These are phyloP conservation scores for Drosophila dives DNA, from an alignment of 2,888 invertebrate species.

Conservation along the genomic window DNA sequence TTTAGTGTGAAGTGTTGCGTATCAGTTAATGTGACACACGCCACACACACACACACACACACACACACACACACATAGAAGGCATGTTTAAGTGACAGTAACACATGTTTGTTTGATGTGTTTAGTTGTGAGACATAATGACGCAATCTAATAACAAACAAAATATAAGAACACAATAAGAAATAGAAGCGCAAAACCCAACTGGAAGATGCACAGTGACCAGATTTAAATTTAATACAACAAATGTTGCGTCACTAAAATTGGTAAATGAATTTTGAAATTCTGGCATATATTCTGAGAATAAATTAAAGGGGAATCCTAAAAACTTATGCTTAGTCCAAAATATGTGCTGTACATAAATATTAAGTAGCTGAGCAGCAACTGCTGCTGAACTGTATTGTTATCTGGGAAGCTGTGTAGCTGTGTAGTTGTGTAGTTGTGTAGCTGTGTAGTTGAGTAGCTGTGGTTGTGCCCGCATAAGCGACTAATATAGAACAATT, in stretches of 20 bases:
- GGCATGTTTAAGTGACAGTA: conserved; percentile 43
- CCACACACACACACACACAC: conserved; percentile 5
- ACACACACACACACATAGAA: neutral
- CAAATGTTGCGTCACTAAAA: neutral
- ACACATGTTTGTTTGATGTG: conserved; percentile 72
- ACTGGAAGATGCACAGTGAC: neutral
- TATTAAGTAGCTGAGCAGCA: conserved; percentile 34
- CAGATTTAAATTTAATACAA: neutral
- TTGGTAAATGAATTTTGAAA: neutral
- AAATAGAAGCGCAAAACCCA: neutral
- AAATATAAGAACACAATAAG: neutral
- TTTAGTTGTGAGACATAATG: conserved; percentile 54
- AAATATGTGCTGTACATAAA: conserved; percentile 24
- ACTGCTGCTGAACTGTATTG: conserved; percentile 9
- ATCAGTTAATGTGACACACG: conserved; percentile 78
- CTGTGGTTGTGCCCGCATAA: conserved; percentile 20
- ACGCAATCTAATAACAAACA: conserved; percentile 47
- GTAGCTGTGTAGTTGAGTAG: neutral
- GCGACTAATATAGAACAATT: conserved; percentile 64
- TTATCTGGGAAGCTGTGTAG: neutral
- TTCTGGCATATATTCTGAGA: conserved; percentile 1
- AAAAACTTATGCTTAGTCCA: conserved; percentile 6
- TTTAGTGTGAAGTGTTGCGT: conserved; percentile 79
- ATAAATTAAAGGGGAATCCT: conserved; percentile 5
- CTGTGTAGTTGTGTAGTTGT: too few species aligned